phyloP scores from a whole-genome alignment of 2,888 invertebrate species.

The Tetranychus piercei region DNA sequence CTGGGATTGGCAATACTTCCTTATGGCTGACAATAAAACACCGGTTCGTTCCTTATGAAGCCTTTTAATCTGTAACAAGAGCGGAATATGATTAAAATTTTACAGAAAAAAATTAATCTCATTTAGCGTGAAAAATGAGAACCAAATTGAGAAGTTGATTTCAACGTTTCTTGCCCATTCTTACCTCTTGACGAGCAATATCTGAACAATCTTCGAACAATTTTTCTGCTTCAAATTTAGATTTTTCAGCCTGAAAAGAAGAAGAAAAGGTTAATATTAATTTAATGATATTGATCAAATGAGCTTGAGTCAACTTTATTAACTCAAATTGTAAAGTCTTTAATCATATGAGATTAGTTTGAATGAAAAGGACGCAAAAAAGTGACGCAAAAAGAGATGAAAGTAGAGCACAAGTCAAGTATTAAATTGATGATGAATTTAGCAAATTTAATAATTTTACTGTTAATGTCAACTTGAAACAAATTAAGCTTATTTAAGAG shows the following conservation, averaged over 20 bases:
- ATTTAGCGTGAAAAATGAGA: background rate
- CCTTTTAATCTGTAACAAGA: slow-evolving; percentile 24
- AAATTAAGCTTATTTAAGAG: background rate
- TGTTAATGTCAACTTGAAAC: background rate
- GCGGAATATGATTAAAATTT: background rate
- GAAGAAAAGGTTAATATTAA: background rate
- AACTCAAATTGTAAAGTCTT: background rate
- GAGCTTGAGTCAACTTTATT: too few relatives aligned
- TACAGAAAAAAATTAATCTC: background rate
- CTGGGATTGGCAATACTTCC: slow-evolving; percentile 25
- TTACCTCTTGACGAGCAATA: slow-evolving; percentile 34
- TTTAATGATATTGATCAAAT: background rate
- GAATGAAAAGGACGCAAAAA: background rate
- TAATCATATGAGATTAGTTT: background rate
- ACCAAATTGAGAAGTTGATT: too few relatives aligned
- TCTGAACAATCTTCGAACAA: slow-evolving; percentile 35
- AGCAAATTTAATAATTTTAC: background rate
- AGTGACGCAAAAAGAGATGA: background rate
- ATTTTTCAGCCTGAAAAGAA: slow-evolving; percentile 30
- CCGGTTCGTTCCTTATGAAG: slow-evolving; percentile 24
- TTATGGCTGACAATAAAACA: slow-evolving; percentile 22
- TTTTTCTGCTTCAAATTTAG: slow-evolving; percentile 32
- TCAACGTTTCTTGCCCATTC: background rate
- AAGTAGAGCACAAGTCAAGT: background rate
- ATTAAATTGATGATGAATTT: background rate